Percentiles rank a stretch among this genome's conserved stretches.
Evolutionary conservation across 53 echinoderm and acorn worm genomes (phyloP).

Genomic region (Antedon mediterranea): DNA sequence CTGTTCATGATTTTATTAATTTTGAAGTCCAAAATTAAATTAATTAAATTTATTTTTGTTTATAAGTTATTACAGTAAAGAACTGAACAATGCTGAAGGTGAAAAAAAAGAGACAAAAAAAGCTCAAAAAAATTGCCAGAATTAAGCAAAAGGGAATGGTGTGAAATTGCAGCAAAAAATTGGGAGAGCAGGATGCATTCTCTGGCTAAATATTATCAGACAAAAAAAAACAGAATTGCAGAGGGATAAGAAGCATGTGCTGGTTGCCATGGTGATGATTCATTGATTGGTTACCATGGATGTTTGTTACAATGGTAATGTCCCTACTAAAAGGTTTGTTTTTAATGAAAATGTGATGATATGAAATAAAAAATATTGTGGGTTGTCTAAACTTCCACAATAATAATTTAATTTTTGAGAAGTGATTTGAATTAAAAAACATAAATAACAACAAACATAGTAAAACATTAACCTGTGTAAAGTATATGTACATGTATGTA

Average conservation of each 20-base stretch:
- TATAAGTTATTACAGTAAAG: no score
- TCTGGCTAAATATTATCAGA: neutral
- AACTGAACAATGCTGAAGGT: neutral
- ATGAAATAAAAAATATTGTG: neutral
- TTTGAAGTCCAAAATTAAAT: no score
- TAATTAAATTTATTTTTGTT: no score
- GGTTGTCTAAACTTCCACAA: neutral
- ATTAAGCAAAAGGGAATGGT: neutral
- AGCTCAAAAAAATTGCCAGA: neutral
- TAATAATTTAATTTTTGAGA: neutral
- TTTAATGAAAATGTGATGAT: neutral
- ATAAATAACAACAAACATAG: neutral
- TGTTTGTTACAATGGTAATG: neutral
- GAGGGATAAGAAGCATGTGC: neutral
- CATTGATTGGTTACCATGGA: neutral
- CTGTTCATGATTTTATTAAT: no score
- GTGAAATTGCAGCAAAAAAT: neutral
- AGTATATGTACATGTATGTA: neutral
- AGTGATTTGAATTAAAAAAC: neutral
- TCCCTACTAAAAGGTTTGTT: neutral
- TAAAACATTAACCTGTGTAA: neutral
- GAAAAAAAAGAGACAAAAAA: neutral
- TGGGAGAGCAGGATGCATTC: neutral
- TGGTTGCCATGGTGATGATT: neutral
- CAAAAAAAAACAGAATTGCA: neutral